Base-by-base conservation (phyloP, 23 tunicate species). In the Ascidia mentula region DNA sequence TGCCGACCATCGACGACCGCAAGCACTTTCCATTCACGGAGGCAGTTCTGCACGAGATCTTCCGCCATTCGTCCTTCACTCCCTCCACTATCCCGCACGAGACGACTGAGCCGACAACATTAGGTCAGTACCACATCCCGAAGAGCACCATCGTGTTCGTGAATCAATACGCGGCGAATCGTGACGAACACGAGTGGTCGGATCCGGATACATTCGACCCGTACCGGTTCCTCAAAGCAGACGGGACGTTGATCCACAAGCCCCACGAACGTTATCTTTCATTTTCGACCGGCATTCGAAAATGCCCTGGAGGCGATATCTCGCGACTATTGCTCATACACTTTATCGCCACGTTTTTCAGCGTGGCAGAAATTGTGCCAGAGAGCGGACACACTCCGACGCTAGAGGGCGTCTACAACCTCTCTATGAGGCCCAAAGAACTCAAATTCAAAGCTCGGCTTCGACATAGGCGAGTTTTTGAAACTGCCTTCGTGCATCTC, bases 301-400 rank as follows among this genome's bases (percentile, higher is more conserved):
- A 86, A 38, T 91, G 97, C 72, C 97, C 97, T 6, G 97, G 97
- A 0, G 84, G 82, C 34, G 86, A 82, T 40, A 31, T 91, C 12
- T 72, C 97, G 32, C 59, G 80, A 32, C 40, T 91, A 32, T 18
- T 78, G 77, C 32, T 86, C 45, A 0, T 78, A 42, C 78, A 82
- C 32, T 34, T 86, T n/a, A 77, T 79, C 61, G 88, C 69, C n/a
- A 73, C 40, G 32, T 32, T 91, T 32, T 78, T 82, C 69, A 60
- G 69, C 18, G 53, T 81, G 38, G 77, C 88, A 46, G 89, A 89
- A 69, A 28, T 89, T 32, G 38, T 65, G 36, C 70, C 81, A 15
- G 95, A 89, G 36, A 84, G 85, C 15, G 61, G 79, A 9, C 59
- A 84, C 7, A 85, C 95, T 0, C 34, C 85, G 40, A 46, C 82